Evolutionary conservation across 2,888 invertebrate genomes (phyloP).

Genomic region (Rapana venosa): DNA sequence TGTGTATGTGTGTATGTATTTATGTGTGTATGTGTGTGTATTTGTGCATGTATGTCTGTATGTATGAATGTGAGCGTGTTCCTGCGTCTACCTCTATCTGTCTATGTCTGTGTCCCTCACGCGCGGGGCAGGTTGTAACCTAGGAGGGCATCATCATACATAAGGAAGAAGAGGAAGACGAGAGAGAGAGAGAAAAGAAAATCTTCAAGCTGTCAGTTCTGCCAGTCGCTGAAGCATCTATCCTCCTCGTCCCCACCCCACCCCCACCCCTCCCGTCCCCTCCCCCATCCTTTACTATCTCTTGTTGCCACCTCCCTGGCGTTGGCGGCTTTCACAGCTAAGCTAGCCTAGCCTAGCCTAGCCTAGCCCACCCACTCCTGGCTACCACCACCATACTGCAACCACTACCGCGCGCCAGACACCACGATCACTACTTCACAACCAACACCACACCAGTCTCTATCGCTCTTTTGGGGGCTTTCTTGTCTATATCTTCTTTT

Average conservation of each 20-base stretch:
- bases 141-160: no score
- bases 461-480: not conserved
- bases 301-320: not conserved
- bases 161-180: not conserved
- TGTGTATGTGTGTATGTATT: no score
- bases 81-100: no score
- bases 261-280: not conserved
- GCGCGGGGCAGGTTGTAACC: no score
- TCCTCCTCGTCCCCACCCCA: not conserved
- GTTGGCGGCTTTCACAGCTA: not conserved
- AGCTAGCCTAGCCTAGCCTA: not conserved
- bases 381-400: no score
- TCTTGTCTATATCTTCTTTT: not conserved
- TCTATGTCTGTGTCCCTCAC: no score
- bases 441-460: not conserved
- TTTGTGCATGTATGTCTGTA: no score
- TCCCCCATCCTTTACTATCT: conserved; percentile 18
- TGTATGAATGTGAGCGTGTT: no score
- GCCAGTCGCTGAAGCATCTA: no score
- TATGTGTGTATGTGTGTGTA: no score
- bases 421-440: not conserved
- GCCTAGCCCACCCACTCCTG: not conserved
- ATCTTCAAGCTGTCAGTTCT: not conserved
- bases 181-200: not conserved
- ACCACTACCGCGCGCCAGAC: no score